Conservation (phyloP, 1,140 invertebrate genomes). For the Drosophila sechellia region DNA sequence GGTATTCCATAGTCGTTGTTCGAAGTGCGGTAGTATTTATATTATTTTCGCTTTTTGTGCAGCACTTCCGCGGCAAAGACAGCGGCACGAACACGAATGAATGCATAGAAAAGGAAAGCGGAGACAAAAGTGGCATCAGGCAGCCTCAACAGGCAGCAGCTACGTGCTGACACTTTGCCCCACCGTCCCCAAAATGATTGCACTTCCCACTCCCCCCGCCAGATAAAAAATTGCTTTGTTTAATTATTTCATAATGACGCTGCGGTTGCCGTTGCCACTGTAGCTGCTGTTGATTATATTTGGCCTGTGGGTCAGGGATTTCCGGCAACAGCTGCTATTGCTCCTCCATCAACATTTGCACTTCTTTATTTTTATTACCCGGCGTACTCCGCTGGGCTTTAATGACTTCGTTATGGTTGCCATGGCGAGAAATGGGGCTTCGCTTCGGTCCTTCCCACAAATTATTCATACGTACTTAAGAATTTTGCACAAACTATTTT, state of each 20-base stretch:
- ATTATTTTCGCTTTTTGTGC: conserved; percentile 60
- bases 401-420: conserved; percentile 44
- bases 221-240: conserved; percentile 82
- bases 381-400: conserved; percentile 49
- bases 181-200: neutral
- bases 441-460: conserved; percentile 4
- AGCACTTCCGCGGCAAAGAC: conserved; percentile 59
- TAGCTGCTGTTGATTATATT: conserved; percentile 72
- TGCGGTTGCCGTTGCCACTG: conserved; percentile 60
- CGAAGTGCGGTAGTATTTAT: neutral
- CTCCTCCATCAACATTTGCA: conserved; percentile 53
- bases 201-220: conserved; percentile 4
- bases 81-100: conserved; percentile 62
- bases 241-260: conserved; percentile 82
- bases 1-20: conserved; percentile 26
- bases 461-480: conserved; percentile 32
- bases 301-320: conserved; percentile 74
- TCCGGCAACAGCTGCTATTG: conserved; percentile 62
- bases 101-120: conserved; percentile 66
- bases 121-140: conserved; percentile 61
- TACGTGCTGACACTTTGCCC: conserved; percentile 43
- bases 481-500: conserved; percentile 2
- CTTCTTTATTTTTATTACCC: conserved; percentile 64
- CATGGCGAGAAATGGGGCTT: neutral
- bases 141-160: conserved; percentile 61